Conservation (phyloP, 1,140 invertebrate species). For the Drosophila sulfurigaster region DNA sequence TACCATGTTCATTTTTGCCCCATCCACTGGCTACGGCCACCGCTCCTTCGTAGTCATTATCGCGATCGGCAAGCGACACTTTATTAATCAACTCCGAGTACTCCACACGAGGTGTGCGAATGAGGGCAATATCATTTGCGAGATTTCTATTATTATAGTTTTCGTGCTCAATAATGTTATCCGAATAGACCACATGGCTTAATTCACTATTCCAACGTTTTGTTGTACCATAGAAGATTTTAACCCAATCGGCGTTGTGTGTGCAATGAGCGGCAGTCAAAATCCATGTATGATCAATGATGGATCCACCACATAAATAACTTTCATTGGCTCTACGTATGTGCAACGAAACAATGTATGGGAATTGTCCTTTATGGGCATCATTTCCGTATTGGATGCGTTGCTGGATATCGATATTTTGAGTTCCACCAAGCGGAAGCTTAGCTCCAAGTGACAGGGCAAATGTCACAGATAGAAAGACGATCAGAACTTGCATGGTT, state of each 20-base stretch:
- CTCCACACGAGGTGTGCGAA: no score
- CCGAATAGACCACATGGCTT: slow-evolving; percentile 81
- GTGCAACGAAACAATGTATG: slow-evolving; percentile 77
- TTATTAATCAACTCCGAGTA: no score
- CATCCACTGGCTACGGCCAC: slow-evolving; percentile 37
- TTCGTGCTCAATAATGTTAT: slow-evolving; percentile 14
- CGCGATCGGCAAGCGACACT: neutral
- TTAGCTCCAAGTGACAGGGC: no score
- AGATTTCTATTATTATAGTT: no score
- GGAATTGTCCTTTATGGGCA: slow-evolving; percentile 78
- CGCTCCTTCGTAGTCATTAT: slow-evolving; percentile 8
- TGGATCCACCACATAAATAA: slow-evolving; percentile 86
- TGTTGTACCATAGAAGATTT: slow-evolving; percentile 29
- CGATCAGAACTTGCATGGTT: no score
- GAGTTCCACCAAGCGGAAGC: no score
- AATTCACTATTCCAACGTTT: neutral
- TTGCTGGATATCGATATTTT: no score
- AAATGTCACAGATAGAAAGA: no score
- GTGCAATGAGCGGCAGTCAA: slow-evolving; percentile 85
- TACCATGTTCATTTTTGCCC: slow-evolving; percentile 1
- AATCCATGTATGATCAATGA: slow-evolving; percentile 86
- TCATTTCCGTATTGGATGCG: no score
- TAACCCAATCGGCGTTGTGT: neutral
- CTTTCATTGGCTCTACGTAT: slow-evolving; percentile 62
- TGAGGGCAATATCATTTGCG: no score